Evolutionary conservation across 2,888 invertebrate genomes (phyloP), one percentile per base, ranked within the genome.

Genomic region (Dasypolia templi): DNA sequence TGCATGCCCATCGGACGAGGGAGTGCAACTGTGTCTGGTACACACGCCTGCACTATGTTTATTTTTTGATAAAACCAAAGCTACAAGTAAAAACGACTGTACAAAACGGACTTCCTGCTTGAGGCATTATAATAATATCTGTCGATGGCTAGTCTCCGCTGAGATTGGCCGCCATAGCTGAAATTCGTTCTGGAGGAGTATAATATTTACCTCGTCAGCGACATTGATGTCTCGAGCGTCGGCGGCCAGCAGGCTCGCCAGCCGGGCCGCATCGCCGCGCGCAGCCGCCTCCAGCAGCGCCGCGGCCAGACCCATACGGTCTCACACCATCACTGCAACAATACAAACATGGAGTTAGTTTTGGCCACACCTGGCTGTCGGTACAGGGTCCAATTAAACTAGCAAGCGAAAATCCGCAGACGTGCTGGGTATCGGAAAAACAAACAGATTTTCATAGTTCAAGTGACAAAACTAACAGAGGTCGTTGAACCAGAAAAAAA

Each of bases 241-340:
- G 82, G 97, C 97, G 83, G 98, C 94, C 89, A 98, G 96, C 83
- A 98, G 93, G 86, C 97, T 96, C 81, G 98, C 97, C 86, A 98
- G 97, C 87, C 98, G 97, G 89, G 97, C 96, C 93, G 98, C 98
- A 85, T 98, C 99, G 92, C 98, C 98, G 87, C 98, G 98, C 86
- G 98, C 97, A 83, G 98, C 98, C 89, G 98, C 97, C 92, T 98
- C 98, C 86, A 89, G 98, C 97, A 91, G 98, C 97, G 95, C 98
- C 97, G 83, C 98, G 97, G 89, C 97, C 97, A 86, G 93, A 92
- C 95, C 97, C 97, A 93, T 97, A 94, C 95, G 93, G 87, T 79
- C 93, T 91, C 94, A 95, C 93, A 95, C 91, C 95, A 95, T 95
- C 93, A 92, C 95, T 95, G 92, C 0, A 89, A 91, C 86, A 89